A percentile compares a stretch with the other conserved stretches of the same genome.
phyloP scores from a whole-genome alignment of 1,140 invertebrate genomes.

The Brachionus angularis region DNA sequence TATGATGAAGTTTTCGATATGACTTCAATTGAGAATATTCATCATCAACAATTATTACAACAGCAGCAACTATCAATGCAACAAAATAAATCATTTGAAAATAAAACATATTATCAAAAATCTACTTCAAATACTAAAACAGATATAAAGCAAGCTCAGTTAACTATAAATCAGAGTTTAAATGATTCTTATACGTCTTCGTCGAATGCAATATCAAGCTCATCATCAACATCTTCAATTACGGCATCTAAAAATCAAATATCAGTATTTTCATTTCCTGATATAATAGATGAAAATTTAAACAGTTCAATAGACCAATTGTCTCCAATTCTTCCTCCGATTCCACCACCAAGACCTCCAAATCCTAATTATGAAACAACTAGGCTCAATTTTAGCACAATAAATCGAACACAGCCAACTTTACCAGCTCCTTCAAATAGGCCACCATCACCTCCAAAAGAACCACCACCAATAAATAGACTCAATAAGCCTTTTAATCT shows the following conservation, averaged over 20 bases:
- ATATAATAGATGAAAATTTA: constrained; percentile 1
- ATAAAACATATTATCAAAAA: constrained; percentile 43
- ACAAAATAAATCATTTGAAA: constrained; percentile 29
- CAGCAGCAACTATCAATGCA: too few relatives aligned
- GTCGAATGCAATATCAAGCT: too few relatives aligned
- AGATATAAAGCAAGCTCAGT: too few relatives aligned
- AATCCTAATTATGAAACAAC: too few relatives aligned
- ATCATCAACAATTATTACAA: too few relatives aligned
- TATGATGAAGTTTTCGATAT: constrained; percentile 30
- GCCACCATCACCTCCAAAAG: constrained; percentile 12
- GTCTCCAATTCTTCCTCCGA: constrained; percentile 15
- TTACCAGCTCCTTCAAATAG: neutral
- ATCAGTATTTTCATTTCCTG: constrained; percentile 16
- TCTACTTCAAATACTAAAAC: neutral
- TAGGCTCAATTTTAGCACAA: too few relatives aligned
- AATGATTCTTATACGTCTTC: neutral
- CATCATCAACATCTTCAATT: too few relatives aligned
- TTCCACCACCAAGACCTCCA: too few relatives aligned
- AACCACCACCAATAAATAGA: constrained; percentile 1
- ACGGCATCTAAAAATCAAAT: constrained; percentile 25
- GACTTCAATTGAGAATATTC: too few relatives aligned
- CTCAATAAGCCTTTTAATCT: neutral
- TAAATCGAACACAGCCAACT: neutral
- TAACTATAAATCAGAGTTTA: constrained; percentile 1
- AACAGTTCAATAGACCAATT: constrained; percentile 14